Percentiles rank a stretch among this genome's conserved stretches.
phyloP scores from a whole-genome alignment of 2,888 invertebrate species.

The Syritta pipiens region DNA sequence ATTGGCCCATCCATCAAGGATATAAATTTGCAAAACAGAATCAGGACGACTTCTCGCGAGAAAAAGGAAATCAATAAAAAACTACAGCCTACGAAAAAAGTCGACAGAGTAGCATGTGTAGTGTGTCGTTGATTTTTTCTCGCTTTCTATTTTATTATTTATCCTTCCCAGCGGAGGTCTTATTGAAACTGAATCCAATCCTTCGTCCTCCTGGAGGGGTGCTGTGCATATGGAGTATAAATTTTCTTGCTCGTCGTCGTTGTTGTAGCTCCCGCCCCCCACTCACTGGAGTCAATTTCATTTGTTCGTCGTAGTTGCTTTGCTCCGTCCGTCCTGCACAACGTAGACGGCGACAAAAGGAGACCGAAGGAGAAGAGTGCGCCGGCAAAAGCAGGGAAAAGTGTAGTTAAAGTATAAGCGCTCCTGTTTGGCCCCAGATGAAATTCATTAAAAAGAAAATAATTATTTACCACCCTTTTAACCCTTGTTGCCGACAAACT shows the following conservation, averaged over 20 bases:
- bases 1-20: constrained; percentile 13
- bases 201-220: background rate
- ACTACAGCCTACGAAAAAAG: background rate
- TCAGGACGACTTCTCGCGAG: constrained; percentile 5
- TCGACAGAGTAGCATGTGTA: background rate
- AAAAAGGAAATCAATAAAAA: constrained; percentile 32
- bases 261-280: background rate
- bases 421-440: constrained; percentile 48
- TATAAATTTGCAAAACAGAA: constrained; percentile 10
- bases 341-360: constrained; percentile 2
- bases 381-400: background rate
- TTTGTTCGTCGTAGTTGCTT: constrained; percentile 4
- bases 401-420: constrained; percentile 39
- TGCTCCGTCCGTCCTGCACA: background rate
- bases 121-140: constrained; percentile 14
- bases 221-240: constrained; percentile 18
- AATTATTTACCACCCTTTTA: constrained; percentile 58
- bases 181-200: constrained; percentile 34
- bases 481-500: constrained; percentile 43
- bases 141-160: constrained; percentile 49
- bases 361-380: background rate
- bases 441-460: constrained; percentile 61
- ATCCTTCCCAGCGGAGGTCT: constrained; percentile 34
- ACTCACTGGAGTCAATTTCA: constrained; percentile 37
- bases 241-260: constrained; percentile 11